phyloP scores from a whole-genome alignment of 37 sponge, comb jelly and placozoan species.

The Aplysina aerophoba region DNA sequence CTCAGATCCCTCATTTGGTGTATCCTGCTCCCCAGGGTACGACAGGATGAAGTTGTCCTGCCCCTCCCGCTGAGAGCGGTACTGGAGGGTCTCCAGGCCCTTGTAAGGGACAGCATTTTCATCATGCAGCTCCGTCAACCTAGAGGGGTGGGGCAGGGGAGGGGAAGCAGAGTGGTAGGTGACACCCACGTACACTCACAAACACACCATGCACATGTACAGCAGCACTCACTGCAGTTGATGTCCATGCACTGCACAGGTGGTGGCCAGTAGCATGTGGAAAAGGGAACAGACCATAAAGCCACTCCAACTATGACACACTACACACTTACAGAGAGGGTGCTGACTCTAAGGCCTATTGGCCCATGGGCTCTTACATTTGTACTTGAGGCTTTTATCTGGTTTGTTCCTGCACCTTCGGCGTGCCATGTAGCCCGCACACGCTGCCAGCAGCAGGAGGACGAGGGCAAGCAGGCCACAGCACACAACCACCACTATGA shows the following conservation, averaged over 20 bases:
- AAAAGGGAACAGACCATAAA: too few relatives aligned
- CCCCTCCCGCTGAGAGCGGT: too few relatives aligned
- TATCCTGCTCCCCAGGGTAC: background rate
- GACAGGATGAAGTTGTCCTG: too few relatives aligned
- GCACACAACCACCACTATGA: background rate
- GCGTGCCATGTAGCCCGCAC: background rate
- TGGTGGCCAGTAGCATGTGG: too few relatives aligned
- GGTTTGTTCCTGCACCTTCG: background rate
- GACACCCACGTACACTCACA: background rate
- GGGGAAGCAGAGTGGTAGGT: background rate
- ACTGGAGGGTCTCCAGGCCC: too few relatives aligned
- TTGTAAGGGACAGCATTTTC: too few relatives aligned
- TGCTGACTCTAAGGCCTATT: too few relatives aligned
- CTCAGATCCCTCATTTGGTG: background rate
- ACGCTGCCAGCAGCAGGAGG: background rate
- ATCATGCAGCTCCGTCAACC: too few relatives aligned
- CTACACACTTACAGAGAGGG: too few relatives aligned
- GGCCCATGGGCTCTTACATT: too few relatives aligned
- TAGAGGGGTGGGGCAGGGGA: background rate
- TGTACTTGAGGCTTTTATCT: background rate
- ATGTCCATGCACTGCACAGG: too few relatives aligned
- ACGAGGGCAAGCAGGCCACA: background rate
- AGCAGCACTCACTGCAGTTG: constrained; percentile 15
- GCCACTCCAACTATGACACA: too few relatives aligned
- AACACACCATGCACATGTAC: constrained; percentile 13